Percentiles rank a stretch among this genome's conserved stretches.
Conservation (phyloP, 2,113 vertebrate genomes). For the Sinocyclocheilus grahami region DNA sequence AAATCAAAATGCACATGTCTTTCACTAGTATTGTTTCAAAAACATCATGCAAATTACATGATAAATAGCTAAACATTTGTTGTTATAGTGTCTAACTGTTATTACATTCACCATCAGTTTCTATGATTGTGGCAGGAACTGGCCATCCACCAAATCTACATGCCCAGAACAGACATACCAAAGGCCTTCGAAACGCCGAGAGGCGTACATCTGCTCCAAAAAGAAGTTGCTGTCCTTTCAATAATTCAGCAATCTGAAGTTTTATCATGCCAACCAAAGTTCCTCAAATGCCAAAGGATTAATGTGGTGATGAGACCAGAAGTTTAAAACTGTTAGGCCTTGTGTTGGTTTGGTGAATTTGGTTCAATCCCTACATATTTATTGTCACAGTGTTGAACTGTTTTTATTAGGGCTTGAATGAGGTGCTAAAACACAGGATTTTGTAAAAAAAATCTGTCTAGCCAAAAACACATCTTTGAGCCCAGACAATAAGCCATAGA, state of each 20-base stretch:
- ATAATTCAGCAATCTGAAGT: conserved; percentile 4
- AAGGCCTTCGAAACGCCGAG: not conserved
- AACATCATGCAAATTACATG: not conserved
- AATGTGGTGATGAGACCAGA: not conserved
- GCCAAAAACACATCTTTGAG: not conserved
- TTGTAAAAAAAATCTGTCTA: not conserved
- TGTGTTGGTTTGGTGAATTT: not conserved
- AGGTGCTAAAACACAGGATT: not conserved
- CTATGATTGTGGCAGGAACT: not conserved
- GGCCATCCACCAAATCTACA: not conserved
- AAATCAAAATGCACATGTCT: not conserved
- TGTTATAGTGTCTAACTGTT: not conserved
- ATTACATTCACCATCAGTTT: not conserved
- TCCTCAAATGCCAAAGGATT: conserved; percentile 1
- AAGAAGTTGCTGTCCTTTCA: not conserved
- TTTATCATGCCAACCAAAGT: not conserved
- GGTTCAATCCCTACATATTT: not conserved
- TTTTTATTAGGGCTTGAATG: not conserved
- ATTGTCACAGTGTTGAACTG: not conserved
- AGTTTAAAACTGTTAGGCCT: not conserved
- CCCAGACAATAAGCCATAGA: not conserved
- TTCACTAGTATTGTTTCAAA: not conserved
- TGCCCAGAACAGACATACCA: not conserved
- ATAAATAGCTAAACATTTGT: not conserved
- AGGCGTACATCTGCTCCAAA: not conserved